These are phyloP conservation scores for Steatocranus sp. DNA, from an alignment of 2,797 vertebrate species.

Conservation along the genomic window DNA sequence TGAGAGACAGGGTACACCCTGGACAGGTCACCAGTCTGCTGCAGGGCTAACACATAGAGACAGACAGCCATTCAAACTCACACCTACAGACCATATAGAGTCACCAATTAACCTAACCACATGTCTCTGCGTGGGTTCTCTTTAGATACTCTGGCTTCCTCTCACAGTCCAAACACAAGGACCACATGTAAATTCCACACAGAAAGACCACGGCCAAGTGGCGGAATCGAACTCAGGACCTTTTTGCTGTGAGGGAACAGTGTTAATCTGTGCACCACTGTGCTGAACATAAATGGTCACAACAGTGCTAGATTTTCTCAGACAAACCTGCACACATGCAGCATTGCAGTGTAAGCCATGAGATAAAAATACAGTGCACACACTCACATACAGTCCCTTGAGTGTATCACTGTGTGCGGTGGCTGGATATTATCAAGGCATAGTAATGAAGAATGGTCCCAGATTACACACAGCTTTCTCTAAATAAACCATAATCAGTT, in stretches of 20 bases:
- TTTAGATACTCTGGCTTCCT: too few species aligned
- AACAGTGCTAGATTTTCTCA: background rate
- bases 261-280: background rate
- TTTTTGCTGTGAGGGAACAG: background rate
- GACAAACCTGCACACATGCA: background rate
- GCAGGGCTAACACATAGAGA: background rate
- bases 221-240: background rate
- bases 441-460: conserved; percentile 56
- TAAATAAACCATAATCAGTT: conserved; percentile 72
- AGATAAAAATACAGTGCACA: conserved; percentile 20
- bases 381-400: conserved; percentile 2
- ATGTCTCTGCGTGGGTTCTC: too few species aligned
- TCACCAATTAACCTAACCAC: background rate
- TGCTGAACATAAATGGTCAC: background rate
- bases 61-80: background rate
- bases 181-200: background rate
- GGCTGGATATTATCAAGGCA: conserved; percentile 38
- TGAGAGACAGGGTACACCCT: background rate
- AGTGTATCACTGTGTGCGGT: conserved; percentile 43
- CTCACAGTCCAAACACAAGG: too few species aligned
- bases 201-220: background rate
- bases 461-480: conserved; percentile 34
- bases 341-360: background rate
- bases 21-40: background rate
- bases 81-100: background rate